Conservation (phyloP, 2,113 vertebrate species). For the Syrrhaptes paradoxus region DNA sequence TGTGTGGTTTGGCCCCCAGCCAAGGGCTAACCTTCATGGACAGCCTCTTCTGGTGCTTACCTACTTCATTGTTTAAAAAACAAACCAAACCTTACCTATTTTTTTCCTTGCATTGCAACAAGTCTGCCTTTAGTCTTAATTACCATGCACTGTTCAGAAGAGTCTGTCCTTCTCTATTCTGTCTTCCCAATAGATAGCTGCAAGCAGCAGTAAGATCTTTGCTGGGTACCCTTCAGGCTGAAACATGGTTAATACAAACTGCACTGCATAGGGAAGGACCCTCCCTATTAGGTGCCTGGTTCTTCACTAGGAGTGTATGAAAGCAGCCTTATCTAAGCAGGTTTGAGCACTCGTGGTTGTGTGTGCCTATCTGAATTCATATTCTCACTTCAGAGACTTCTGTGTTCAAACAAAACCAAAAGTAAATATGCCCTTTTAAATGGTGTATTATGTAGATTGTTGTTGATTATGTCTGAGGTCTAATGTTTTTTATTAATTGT, state of each 20-base stretch:
- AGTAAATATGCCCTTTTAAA: background rate
- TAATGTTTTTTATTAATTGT: background rate
- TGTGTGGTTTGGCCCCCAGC: too few relatives aligned
- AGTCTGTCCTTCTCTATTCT: background rate
- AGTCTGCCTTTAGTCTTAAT: background rate
- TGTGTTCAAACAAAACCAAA: background rate
- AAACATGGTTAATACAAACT: background rate
- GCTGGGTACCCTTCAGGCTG: background rate
- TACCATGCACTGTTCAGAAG: fast-evolving
- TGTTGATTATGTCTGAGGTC: background rate
- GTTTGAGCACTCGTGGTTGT: fast-evolving
- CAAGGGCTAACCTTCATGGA: background rate
- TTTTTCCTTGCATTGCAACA: background rate
- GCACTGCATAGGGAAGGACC: background rate
- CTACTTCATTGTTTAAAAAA: background rate
- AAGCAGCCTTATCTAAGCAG: background rate
- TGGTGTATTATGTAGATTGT: background rate
- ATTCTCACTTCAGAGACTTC: background rate
- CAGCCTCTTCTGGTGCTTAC: background rate
- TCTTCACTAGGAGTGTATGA: background rate
- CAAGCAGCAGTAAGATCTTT: background rate
- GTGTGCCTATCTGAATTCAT: background rate
- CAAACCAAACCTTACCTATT: background rate
- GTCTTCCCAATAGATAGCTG: background rate
- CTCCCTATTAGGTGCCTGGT: background rate